Evolutionary conservation across 2,888 invertebrate genomes (phyloP).

Genomic region (Synergus umbraculus): DNA sequence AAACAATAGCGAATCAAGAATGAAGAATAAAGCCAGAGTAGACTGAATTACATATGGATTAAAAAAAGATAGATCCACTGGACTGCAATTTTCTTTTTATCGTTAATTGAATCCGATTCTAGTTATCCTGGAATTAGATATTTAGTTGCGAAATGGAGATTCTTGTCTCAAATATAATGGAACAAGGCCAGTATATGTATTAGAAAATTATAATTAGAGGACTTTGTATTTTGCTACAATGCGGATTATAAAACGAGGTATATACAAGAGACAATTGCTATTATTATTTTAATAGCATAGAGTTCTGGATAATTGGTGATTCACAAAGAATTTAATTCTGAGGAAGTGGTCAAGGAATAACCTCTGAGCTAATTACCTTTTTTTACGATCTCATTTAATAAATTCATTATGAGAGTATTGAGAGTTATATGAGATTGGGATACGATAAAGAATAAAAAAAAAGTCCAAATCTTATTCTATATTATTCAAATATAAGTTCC

Average conservation of each 20-base stretch:
- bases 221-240: slow-evolving; percentile 15
- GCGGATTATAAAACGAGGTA: slow-evolving; percentile 18
- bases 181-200: slow-evolving; percentile 1
- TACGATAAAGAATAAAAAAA: too few species aligned
- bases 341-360: slow-evolving; percentile 23
- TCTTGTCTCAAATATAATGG: slow-evolving; percentile 20
- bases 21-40: not conserved
- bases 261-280: not conserved
- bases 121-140: not conserved
- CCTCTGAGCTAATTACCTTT: not conserved
- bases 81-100: not conserved
- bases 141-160: not conserved
- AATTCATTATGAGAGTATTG: not conserved
- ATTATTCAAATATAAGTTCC: too few species aligned
- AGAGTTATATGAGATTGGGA: not conserved
- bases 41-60: not conserved
- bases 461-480: too few species aligned
- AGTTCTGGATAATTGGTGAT: not conserved
- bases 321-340: not conserved
- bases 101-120: not conserved
- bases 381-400: not conserved
- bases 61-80: not conserved
- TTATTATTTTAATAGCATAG: slow-evolving; percentile 28
- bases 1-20: not conserved
- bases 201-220: not conserved